phyloP scores from a whole-genome alignment of 2,113 vertebrate genomes.

The Rhinopomastus cyanomelas region DNA sequence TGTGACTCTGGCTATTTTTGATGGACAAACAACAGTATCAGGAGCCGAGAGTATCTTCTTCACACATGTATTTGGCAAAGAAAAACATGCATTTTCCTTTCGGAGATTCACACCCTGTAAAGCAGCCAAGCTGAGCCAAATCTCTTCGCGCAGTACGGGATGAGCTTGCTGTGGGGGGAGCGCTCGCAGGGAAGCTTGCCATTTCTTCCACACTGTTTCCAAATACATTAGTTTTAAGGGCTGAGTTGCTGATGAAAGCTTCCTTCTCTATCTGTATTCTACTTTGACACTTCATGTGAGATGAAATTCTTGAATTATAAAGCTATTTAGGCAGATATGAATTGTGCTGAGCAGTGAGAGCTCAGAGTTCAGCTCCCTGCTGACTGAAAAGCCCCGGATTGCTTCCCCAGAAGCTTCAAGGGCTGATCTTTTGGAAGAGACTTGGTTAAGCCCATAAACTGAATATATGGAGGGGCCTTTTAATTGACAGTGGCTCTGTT shows the following conservation, averaged over 20 bases:
- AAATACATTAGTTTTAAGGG: not conserved
- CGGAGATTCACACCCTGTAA: not conserved
- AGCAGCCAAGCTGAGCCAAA: not conserved
- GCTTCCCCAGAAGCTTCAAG: constrained; percentile 19
- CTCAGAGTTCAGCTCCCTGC: constrained; percentile 59
- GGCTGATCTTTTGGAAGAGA: constrained; percentile 23
- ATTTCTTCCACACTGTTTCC: constrained; percentile 1
- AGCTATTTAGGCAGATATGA: constrained; percentile 48
- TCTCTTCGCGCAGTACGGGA: not conserved
- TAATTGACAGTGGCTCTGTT: constrained; percentile 17
- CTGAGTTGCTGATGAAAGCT: constrained; percentile 26
- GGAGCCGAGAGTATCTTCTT: not conserved
- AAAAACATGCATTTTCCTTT: not conserved
- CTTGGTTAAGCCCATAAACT: not conserved
- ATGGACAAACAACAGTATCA: not conserved
- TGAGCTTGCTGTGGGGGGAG: not conserved
- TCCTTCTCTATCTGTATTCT: constrained; percentile 55
- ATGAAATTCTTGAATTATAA: constrained; percentile 54
- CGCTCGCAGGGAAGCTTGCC: not conserved
- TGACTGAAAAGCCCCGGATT: constrained; percentile 11
- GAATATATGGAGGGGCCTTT: constrained; percentile 7
- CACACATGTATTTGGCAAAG: not conserved
- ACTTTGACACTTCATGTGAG: constrained; percentile 32
- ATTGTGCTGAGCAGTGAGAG: constrained; percentile 38
- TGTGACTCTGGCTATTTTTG: not conserved